Percentiles rank a stretch among this genome's conserved stretches.
phyloP scores from a whole-genome alignment of 2,888 invertebrate species.

The Hydropsyche betteni region DNA sequence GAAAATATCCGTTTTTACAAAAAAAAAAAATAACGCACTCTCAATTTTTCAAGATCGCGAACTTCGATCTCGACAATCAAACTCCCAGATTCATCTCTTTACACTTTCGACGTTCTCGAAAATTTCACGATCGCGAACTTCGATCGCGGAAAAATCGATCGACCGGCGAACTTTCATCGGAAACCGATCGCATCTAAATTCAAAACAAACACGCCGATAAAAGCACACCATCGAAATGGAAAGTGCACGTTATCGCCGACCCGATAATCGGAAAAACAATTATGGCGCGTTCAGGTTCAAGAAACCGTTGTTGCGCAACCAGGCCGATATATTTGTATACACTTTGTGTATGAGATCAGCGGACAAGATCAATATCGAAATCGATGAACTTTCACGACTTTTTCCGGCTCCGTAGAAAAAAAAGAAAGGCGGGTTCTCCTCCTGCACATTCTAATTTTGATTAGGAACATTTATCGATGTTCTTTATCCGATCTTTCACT shows the following conservation, averaged over 20 bases:
- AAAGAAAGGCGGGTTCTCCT: slow-evolving; percentile 20
- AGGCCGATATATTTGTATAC: background rate
- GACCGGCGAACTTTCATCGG: no score
- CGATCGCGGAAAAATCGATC: no score
- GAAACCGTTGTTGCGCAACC: background rate
- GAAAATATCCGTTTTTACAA: no score
- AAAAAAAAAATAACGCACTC: no score
- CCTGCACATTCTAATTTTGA: slow-evolving; percentile 25
- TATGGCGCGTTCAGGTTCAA: no score
- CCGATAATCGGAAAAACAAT: no score
- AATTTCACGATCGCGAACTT: no score
- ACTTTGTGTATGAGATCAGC: slow-evolving; percentile 15
- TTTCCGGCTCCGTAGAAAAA: background rate
- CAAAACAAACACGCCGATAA: background rate
- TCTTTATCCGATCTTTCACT: background rate
- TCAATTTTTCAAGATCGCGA: no score
- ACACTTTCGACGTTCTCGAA: no score
- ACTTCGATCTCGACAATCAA: no score
- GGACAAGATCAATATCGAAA: slow-evolving; percentile 18
- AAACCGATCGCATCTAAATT: background rate
- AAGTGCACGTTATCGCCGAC: background rate
- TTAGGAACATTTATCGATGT: slow-evolving; percentile 25
- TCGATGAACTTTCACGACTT: slow-evolving; percentile 29
- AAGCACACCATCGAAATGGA: background rate
- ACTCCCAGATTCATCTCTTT: no score